Percentiles rank a stretch among this genome's conserved stretches.
phyloP scores from a whole-genome alignment of 2,888 invertebrate genomes.

The Mactromeris polynyma region DNA sequence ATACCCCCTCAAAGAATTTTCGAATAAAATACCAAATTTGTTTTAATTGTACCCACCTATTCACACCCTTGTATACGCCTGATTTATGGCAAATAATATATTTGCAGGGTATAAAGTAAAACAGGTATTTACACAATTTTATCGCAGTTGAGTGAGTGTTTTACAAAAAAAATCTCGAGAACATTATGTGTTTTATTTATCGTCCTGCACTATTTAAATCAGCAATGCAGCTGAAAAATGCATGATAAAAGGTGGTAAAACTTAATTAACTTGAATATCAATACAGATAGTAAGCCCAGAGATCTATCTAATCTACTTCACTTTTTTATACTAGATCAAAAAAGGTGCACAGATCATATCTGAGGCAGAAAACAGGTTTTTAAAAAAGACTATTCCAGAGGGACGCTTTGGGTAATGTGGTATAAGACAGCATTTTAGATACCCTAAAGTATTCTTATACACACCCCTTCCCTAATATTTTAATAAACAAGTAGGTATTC shows the following conservation, averaged over 20 bases:
- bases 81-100: constrained; percentile 1
- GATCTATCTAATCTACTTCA: neutral
- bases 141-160: neutral
- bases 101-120: neutral
- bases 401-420: no score
- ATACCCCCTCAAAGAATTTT: constrained; percentile 34
- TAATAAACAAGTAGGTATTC: no score
- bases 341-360: neutral
- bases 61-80: neutral
- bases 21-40: neutral
- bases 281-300: neutral
- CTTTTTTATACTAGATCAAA: neutral
- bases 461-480: no score
- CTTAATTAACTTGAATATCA: neutral
- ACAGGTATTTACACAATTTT: neutral
- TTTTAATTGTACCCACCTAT: neutral
- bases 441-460: no score
- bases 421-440: no score
- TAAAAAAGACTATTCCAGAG: no score
- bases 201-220: neutral
- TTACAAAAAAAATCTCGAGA: neutral
- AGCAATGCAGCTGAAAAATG: neutral
- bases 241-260: neutral
- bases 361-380: no score
- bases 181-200: neutral